Evolutionary conservation across 2,797 vertebrate species (phyloP).

Genomic region (Intellagama lesueurii): DNA sequence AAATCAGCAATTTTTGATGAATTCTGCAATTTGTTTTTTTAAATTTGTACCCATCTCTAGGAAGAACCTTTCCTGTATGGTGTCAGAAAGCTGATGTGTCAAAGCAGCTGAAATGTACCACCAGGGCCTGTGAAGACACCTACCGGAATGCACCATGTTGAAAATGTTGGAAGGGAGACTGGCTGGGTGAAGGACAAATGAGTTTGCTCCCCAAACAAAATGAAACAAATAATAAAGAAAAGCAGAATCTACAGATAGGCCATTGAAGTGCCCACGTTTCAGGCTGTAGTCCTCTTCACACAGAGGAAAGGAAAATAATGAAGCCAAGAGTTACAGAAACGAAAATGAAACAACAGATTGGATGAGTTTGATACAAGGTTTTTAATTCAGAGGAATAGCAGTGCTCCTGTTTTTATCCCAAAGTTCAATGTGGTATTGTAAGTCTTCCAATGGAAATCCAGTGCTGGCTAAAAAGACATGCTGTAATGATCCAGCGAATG

Average conservation of each 20-base stretch:
- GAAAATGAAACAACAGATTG: conserved; percentile 53
- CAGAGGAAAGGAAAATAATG: background rate
- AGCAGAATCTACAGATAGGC: too few relatives aligned
- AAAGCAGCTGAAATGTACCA: conserved; percentile 23
- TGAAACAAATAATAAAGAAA: background rate
- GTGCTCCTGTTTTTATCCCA: background rate
- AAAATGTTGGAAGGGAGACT: background rate
- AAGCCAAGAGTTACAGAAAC: conserved; percentile 33
- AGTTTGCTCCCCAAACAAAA: conserved; percentile 4
- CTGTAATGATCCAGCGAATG: too few relatives aligned
- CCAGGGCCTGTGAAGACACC: background rate
- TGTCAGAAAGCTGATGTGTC: conserved; percentile 40
- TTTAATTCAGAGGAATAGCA: background rate
- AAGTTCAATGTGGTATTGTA: too few relatives aligned
- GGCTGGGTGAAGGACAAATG: background rate
- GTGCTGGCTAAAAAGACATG: too few relatives aligned
- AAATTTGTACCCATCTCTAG: too few relatives aligned
- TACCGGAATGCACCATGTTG: background rate
- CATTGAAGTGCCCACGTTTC: too few relatives aligned
- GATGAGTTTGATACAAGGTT: conserved; percentile 13
- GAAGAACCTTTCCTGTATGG: conserved; percentile 14
- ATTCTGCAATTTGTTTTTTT: too few relatives aligned
- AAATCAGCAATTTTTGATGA: too few relatives aligned
- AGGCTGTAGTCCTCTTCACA: background rate
- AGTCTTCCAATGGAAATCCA: too few relatives aligned